These are phyloP conservation scores for Dolichotis patagonum DNA, from an alignment of 2,113 vertebrate species.

Conservation along the genomic window DNA sequence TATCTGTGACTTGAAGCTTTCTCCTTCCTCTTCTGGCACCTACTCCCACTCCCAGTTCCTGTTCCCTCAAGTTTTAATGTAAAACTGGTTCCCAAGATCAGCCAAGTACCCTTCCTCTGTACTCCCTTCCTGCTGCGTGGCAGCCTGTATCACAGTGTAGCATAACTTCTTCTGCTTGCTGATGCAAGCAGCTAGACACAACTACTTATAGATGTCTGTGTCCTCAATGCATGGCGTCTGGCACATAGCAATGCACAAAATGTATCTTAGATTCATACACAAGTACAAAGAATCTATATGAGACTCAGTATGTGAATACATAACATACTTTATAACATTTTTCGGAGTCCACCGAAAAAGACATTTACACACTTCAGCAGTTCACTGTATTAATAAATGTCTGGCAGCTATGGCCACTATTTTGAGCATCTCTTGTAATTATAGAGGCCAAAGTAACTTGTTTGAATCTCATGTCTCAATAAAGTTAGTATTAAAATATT, in stretches of 20 bases:
- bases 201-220: background rate
- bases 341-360: background rate
- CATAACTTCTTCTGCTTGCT: background rate
- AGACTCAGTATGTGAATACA: background rate
- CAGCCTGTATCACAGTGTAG: background rate
- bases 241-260: background rate
- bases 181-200: background rate
- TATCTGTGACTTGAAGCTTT: background rate
- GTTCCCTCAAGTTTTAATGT: constrained; percentile 8
- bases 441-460: background rate
- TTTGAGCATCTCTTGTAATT: background rate
- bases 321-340: too few relatives aligned
- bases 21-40: background rate
- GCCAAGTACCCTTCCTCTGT: background rate
- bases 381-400: background rate
- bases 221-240: background rate
- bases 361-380: background rate
- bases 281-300: background rate
- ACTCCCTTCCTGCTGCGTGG: background rate
- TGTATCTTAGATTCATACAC: background rate
- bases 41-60: background rate
- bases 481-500: background rate
- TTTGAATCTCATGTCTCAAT: background rate
- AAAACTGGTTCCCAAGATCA: background rate
- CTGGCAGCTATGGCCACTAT: background rate